phyloP scores from a whole-genome alignment of 2,113 vertebrate genomes.

The Cettia cetti region DNA sequence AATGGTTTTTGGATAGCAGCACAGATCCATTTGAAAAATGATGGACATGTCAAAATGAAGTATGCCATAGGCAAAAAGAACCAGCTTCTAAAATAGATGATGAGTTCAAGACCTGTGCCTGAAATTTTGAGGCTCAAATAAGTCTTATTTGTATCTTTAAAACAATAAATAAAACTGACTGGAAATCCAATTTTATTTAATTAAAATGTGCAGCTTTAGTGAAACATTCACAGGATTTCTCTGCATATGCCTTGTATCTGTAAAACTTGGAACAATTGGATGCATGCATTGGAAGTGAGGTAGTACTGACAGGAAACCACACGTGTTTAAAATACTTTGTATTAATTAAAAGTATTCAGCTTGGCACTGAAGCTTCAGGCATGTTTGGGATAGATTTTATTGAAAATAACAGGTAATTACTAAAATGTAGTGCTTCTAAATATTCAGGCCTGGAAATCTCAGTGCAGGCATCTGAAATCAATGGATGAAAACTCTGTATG shows the following conservation, averaged over 20 bases:
- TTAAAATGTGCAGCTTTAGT: not conserved
- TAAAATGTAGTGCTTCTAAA: not conserved
- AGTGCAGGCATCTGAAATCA: not conserved
- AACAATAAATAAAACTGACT: not conserved
- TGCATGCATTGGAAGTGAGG: not conserved
- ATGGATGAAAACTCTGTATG: not conserved
- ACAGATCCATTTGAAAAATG: constrained; percentile 15
- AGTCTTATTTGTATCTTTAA: not conserved
- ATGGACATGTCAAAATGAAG: not conserved
- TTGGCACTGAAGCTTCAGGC: not conserved
- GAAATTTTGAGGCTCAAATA: not conserved
- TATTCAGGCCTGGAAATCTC: not conserved
- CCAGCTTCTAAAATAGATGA: not conserved
- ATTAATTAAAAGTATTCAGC: not conserved
- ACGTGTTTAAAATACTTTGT: not conserved
- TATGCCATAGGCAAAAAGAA: not conserved
- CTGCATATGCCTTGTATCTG: not conserved
- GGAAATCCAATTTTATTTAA: not conserved
- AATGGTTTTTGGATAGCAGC: constrained; percentile 29
- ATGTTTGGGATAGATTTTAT: not conserved
- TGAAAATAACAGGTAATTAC: not conserved
- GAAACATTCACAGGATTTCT: not conserved
- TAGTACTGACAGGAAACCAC: not conserved
- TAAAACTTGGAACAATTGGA: not conserved
- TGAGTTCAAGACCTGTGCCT: not conserved